Evolutionary conservation across 2,797 vertebrate species (phyloP).

Genomic region (Crypturellus tataupa): DNA sequence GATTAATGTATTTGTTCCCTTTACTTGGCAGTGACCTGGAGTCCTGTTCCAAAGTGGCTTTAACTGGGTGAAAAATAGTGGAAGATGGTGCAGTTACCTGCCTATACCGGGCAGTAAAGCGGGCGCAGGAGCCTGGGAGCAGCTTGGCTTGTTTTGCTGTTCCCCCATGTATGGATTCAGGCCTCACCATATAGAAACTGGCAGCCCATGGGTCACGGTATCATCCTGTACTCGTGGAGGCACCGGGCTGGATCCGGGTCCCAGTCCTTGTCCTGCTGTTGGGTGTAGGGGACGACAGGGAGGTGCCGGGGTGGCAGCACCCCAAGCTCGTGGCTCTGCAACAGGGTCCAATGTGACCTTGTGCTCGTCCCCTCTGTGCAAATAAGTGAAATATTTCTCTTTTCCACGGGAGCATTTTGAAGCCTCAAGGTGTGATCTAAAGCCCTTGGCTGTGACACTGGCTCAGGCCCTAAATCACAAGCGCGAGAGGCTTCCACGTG

Average conservation of each 20-base stretch:
- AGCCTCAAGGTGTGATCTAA: neutral
- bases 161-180: neutral
- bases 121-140: neutral
- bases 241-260: neutral
- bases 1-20: constrained; percentile 56
- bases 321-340: neutral
- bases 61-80: constrained; percentile 47
- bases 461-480: neutral
- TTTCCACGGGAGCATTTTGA: neutral
- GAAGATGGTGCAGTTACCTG: constrained; percentile 32
- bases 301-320: neutral
- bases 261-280: neutral
- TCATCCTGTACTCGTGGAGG: too few relatives aligned
- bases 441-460: neutral
- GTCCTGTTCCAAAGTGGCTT: constrained; percentile 25
- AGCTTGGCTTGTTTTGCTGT: neutral
- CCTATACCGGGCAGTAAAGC: neutral
- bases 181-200: neutral
- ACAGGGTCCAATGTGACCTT: neutral
- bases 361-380: neutral
- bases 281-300: neutral
- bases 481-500: neutral
- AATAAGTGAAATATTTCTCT: neutral
- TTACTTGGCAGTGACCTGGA: constrained; percentile 51
- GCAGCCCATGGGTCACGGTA: neutral